Evolutionary conservation across 2,113 vertebrate species (phyloP).

Genomic region (Caretta caretta): DNA sequence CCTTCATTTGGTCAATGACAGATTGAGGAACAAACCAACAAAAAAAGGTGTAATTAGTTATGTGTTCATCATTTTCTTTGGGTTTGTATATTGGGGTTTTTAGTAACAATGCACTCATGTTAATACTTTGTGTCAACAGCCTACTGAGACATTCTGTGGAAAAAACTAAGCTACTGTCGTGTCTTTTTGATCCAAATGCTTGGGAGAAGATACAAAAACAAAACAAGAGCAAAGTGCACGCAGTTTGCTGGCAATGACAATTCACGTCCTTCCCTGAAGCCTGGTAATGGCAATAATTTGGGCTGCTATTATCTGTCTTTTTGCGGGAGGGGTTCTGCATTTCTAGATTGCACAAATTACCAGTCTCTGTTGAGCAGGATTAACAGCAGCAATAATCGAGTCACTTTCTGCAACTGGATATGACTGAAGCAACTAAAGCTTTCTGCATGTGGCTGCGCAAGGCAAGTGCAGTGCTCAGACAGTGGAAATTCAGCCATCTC

Average conservation of each 20-base stretch:
- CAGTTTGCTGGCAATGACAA: neutral
- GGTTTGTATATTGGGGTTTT: neutral
- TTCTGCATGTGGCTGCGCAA: neutral
- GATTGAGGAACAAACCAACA: neutral
- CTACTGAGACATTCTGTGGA: neutral
- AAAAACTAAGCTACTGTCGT: neutral
- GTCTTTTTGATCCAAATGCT: neutral
- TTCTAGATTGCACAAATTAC: neutral
- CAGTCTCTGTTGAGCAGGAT: conserved; percentile 1
- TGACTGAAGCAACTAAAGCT: neutral
- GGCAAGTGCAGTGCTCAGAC: neutral
- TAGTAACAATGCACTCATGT: neutral
- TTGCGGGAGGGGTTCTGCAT: neutral
- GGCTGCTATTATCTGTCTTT: conserved; percentile 6
- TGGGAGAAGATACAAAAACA: neutral
- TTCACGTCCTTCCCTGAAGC: neutral
- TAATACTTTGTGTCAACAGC: neutral
- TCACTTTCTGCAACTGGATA: neutral
- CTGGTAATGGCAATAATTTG: conserved; percentile 2
- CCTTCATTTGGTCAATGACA: neutral
- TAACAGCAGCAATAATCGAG: neutral
- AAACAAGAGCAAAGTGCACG: neutral
- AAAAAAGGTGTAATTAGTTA: neutral
- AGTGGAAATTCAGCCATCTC: neutral
- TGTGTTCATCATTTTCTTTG: neutral